phyloP scores from a whole-genome alignment of 2,113 vertebrate species.

The Oncorhynchus kisutch region DNA sequence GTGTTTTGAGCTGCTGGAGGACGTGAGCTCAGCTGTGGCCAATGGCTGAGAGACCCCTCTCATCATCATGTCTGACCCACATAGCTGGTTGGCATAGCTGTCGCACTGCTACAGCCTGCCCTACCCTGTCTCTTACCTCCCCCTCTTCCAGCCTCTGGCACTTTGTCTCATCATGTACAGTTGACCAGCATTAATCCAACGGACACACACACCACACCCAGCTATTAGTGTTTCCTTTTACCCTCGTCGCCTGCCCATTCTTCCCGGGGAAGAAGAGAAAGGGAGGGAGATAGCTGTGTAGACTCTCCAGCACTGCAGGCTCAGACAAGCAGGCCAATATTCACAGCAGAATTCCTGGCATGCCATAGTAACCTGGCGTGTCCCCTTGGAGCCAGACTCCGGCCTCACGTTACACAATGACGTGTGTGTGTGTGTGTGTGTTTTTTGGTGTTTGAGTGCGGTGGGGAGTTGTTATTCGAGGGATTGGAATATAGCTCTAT shows the following conservation, averaged over 20 bases:
- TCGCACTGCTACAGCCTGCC: slow-evolving; percentile 35
- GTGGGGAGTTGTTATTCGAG: too few relatives aligned
- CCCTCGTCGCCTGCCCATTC: slow-evolving; percentile 24
- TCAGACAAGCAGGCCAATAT: slow-evolving; percentile 71
- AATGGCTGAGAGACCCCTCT: slow-evolving; percentile 6
- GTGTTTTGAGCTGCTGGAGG: too few relatives aligned
- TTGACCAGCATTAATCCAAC: not conserved
- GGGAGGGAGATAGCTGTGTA: slow-evolving; percentile 2
- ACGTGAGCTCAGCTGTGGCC: not conserved
- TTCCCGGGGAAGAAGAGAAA: slow-evolving; percentile 25
- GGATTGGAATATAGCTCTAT: too few relatives aligned
- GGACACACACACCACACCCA: slow-evolving; percentile 43
- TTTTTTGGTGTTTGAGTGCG: not conserved
- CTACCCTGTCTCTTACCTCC: slow-evolving; percentile 54
- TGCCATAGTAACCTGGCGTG: slow-evolving; percentile 78
- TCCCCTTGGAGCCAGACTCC: slow-evolving; percentile 29
- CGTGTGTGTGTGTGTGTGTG: not conserved
- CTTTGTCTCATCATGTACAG: slow-evolving; percentile 51
- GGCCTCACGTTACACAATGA: not conserved
- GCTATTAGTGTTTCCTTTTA: slow-evolving; percentile 34
- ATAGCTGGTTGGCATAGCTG: slow-evolving; percentile 57
- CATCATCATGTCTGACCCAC: slow-evolving; percentile 67
- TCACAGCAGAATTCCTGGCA: slow-evolving; percentile 73
- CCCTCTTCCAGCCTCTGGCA: slow-evolving; percentile 62
- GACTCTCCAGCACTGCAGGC: slow-evolving; percentile 60